A percentile compares a stretch with the other conserved stretches of the same genome.
Evolutionary conservation across 2,888 invertebrate species (phyloP).

Genomic region (Chymomyza fuscimana): DNA sequence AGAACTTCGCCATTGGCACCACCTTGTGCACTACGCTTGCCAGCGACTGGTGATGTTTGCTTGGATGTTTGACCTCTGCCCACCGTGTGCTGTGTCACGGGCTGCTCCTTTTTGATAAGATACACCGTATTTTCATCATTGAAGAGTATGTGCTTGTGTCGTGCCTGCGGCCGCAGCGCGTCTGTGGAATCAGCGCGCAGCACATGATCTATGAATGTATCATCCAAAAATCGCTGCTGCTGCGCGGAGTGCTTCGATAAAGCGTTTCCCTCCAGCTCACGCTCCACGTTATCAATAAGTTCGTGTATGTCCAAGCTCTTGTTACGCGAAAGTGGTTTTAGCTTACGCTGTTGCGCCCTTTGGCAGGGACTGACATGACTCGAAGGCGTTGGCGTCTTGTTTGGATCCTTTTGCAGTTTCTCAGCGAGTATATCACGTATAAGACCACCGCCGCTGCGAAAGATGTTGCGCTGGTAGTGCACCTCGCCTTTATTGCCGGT

Average conservation of each 20-base stretch:
- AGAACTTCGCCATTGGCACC: slow-evolving; percentile 45
- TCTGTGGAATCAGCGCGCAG: slow-evolving; percentile 41
- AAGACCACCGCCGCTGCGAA: slow-evolving; percentile 76
- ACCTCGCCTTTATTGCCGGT: slow-evolving; percentile 45
- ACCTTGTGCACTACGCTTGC: slow-evolving; percentile 32
- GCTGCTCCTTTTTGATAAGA: slow-evolving; percentile 78
- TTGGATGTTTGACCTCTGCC: slow-evolving; percentile 40
- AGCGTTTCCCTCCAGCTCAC: slow-evolving; percentile 49
- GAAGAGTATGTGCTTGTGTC: slow-evolving; percentile 76
- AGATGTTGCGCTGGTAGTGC: slow-evolving; percentile 76
- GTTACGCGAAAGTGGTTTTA: slow-evolving; percentile 68
- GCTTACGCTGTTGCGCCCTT: slow-evolving; percentile 47
- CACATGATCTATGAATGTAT: slow-evolving; percentile 63
- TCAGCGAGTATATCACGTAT: slow-evolving; percentile 77
- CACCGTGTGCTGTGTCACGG: slow-evolving; percentile 58
- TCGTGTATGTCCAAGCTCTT: slow-evolving; percentile 79
- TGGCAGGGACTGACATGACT: neutral
- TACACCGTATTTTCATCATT: slow-evolving; percentile 79
- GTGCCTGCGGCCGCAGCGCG: slow-evolving; percentile 38
- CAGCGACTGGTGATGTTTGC: slow-evolving; percentile 3
- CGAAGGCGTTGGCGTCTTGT: slow-evolving; percentile 53
- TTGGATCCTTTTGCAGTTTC: slow-evolving; percentile 64
- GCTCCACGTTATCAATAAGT: slow-evolving; percentile 74
- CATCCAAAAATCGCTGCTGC: slow-evolving; percentile 66
- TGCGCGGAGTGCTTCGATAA: neutral